phyloP scores from a whole-genome alignment of 2,797 vertebrate species.

The Crocodylus rhombifer region DNA sequence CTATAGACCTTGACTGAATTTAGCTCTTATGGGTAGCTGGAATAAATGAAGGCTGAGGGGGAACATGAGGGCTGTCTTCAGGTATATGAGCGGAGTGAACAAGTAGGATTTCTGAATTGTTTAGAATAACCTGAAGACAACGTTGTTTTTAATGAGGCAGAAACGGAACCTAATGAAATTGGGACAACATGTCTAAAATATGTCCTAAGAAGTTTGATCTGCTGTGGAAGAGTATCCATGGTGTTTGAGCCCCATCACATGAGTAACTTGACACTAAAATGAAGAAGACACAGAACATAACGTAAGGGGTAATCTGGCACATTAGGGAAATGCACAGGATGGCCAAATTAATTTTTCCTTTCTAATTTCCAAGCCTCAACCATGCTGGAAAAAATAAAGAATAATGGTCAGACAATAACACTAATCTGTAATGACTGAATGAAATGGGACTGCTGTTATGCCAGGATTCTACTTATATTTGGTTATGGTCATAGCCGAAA shows the following conservation, averaged over 20 bases:
- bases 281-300: not conserved
- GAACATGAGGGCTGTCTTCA: not conserved
- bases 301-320: not conserved
- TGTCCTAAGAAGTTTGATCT: not conserved
- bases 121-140: not conserved
- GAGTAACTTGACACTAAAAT: not conserved
- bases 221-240: not conserved
- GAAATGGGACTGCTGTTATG: not conserved
- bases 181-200: not conserved
- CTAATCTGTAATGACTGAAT: not conserved
- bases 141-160: not conserved
- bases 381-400: constrained; percentile 1
- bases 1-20: not conserved
- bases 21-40: not conserved
- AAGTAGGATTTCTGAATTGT: not conserved
- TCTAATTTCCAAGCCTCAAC: constrained; percentile 19
- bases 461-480: not conserved
- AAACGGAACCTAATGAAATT: not conserved
- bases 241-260: not conserved
- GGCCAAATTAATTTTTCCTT: not conserved
- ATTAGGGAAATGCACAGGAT: not conserved
- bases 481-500: not conserved
- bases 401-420: not conserved
- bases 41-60: not conserved
- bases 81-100: not conserved